Evolutionary conservation across 2,113 vertebrate species (phyloP).

Genomic region (Corythornis madagascariensis): DNA sequence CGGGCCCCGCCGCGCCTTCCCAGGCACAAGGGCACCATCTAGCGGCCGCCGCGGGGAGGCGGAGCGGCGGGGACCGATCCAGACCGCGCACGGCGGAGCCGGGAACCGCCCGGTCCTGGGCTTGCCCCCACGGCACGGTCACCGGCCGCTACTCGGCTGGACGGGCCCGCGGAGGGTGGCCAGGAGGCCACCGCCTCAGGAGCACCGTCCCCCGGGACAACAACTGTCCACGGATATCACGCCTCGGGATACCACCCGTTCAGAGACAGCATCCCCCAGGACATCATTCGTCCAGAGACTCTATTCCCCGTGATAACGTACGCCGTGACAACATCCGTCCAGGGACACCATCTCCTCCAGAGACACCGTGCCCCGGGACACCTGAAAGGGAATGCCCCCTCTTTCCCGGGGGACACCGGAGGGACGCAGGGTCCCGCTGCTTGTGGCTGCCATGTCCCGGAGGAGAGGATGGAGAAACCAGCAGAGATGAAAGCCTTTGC

Average conservation of each 20-base stretch:
- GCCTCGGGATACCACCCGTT: not conserved
- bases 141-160: not conserved
- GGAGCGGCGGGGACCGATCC: not conserved
- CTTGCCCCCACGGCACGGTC: not conserved
- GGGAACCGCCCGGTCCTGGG: not conserved
- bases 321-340: not conserved
- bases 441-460: not conserved
- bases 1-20: not conserved
- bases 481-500: not conserved
- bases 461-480: not conserved
- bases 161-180: not conserved
- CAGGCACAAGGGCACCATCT: conserved; percentile 79
- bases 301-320: too few species aligned
- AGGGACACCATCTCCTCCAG: not conserved
- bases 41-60: conserved; percentile 22
- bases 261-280: too few species aligned
- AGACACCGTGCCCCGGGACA: not conserved
- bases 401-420: not conserved
- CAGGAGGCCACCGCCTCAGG: not conserved
- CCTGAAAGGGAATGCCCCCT: not conserved
- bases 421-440: not conserved
- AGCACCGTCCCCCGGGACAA: too few species aligned
- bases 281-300: rapidly evolving
- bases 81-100: not conserved
- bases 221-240: not conserved